Evolutionary conservation across 2,888 invertebrate genomes (phyloP).

Genomic region (Drosophila gaucha): DNA sequence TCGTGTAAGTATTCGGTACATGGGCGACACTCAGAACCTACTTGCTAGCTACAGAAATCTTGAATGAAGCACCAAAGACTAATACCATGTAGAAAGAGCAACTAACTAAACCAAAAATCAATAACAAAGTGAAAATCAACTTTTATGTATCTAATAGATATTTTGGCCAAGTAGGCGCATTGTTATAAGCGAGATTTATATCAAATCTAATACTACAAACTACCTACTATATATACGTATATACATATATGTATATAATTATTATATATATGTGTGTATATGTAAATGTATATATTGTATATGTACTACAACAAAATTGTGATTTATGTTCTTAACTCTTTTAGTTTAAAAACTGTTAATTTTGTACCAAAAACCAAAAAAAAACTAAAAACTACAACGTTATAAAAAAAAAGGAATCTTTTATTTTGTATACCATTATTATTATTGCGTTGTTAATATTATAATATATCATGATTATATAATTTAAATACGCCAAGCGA

Average conservation of each 20-base stretch:
- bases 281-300: conserved; percentile 40
- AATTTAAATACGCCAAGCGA: conserved; percentile 41
- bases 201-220: conserved; percentile 25
- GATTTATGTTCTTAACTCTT: conserved; percentile 46
- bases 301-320: conserved; percentile 52
- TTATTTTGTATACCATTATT: conserved; percentile 41
- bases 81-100: conserved; percentile 58
- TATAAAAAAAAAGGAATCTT: conserved; percentile 27
- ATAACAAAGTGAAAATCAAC: conserved; percentile 27
- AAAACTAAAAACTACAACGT: background rate
- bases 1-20: conserved; percentile 85
- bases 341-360: conserved; percentile 43
- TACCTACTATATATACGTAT: conserved; percentile 15
- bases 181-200: conserved; percentile 44
- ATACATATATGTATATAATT: conserved; percentile 5
- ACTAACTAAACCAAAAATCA: conserved; percentile 53
- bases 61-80: conserved; percentile 81
- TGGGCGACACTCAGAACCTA: conserved; percentile 84
- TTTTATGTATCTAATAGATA: conserved; percentile 22
- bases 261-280: conserved; percentile 23
- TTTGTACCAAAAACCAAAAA: conserved; percentile 25
- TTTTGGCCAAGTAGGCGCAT: conserved; percentile 46
- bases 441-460: conserved; percentile 44
- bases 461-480: conserved; percentile 26
- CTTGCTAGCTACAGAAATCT: conserved; percentile 85